Base-by-base conservation (phyloP, 2,888 invertebrate species). In the Hydrotaea cyrtoneurina region DNA sequence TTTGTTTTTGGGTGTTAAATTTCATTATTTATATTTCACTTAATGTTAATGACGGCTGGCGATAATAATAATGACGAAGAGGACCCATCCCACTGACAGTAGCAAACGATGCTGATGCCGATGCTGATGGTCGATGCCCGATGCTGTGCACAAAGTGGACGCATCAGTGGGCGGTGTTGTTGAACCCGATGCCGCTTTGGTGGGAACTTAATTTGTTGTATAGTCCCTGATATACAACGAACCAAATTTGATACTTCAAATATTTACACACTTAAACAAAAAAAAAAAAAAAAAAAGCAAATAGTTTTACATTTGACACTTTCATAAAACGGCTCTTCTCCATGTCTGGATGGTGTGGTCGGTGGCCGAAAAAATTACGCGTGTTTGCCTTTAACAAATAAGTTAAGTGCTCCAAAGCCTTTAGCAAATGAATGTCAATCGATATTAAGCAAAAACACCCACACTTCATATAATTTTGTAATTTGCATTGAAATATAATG, bases 11-110 rank as follows among this genome's bases (percentile, higher is more conserved):
- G 79, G 73, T 79, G 73, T 74, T 79, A 74, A 66, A 79, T 79
- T 74, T 80, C 74, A 50, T 69, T 78, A 73, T 78, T 77, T 82
- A 77, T 62, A 55, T 73, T 72, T 77, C 57, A 77, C 73, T 81
- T 77, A 77, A 81, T 81, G 26, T 66, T 62, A 64, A 46, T 77
- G 66, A 77, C 64, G 62, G 62, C 55, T 62, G 39, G 15, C 39
- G 66, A 5, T 57, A 55, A 55, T 57, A 55, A 55, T 69, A 43
- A 31, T 74, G 66, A 75, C 36, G 43, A 80, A 15, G 17, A 46
- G 23, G 31, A 31, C 31, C 31, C 57, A 78, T 43, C 21, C 36
- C 26, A 50, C 8, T 13, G 39, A 43, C 23, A 10, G 17, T 46
- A 46, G 2, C 43, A 13, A 21, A 17, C 13, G 66, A 66, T 66